These are phyloP conservation scores for Phalangium opilio DNA, from an alignment of 2,888 invertebrate genomes.

Conservation along the genomic window DNA sequence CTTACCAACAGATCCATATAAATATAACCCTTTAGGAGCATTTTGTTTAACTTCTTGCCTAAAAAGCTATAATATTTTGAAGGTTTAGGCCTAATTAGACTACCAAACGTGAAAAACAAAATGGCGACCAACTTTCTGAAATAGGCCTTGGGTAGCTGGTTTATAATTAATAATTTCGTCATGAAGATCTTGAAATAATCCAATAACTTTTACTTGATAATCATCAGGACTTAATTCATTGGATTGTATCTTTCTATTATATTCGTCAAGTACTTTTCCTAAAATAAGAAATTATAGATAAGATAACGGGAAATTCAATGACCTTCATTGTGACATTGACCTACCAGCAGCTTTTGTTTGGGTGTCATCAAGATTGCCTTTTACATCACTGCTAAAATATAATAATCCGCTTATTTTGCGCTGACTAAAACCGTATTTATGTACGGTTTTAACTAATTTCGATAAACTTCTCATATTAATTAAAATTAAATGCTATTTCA, in stretches of 20 bases:
- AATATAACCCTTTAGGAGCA: slow-evolving; percentile 61
- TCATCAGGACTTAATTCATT: slow-evolving; percentile 42
- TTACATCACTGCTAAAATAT: no score
- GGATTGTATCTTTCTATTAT: slow-evolving; percentile 17
- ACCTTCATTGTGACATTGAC: no score
- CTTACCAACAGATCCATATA: slow-evolving; percentile 53
- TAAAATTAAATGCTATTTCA: no score
- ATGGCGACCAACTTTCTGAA: slow-evolving; percentile 24
- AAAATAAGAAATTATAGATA: not conserved
- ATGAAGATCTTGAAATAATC: slow-evolving; percentile 52
- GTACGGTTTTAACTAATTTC: no score
- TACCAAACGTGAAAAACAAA: no score
- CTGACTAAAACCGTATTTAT: no score
- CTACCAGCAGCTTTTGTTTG: no score
- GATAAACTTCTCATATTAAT: no score
- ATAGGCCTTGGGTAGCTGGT: slow-evolving; percentile 36
- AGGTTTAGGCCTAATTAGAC: no score
- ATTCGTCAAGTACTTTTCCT: slow-evolving; percentile 11
- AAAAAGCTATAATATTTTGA: slow-evolving; percentile 11
- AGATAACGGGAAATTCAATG: no score
- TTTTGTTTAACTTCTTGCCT: slow-evolving; percentile 10
- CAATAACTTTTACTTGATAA: slow-evolving; percentile 53
- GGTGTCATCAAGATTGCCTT: no score
- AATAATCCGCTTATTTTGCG: no score
- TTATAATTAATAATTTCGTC: slow-evolving; percentile 44